Conservation (phyloP, 2,888 invertebrate genomes). For the Drosophila subsilvestris region DNA sequence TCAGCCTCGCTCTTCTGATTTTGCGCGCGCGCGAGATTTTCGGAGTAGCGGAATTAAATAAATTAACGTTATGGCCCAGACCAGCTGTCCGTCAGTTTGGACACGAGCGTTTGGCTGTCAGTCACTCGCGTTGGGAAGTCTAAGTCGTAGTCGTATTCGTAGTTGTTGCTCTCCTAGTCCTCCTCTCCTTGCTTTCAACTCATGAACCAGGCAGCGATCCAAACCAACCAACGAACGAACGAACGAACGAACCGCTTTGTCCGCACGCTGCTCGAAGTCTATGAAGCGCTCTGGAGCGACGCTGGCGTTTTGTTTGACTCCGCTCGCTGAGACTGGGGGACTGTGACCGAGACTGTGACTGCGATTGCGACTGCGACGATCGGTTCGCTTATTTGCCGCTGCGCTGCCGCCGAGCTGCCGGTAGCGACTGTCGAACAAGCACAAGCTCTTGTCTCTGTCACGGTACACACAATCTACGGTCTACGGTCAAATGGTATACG, state of each 20-base stretch:
- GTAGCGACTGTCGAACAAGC: conserved; percentile 39
- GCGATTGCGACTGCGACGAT: conserved; percentile 42
- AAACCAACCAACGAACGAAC: conserved; percentile 45
- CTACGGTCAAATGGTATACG: conserved; percentile 19
- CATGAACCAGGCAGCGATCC: conserved; percentile 31
- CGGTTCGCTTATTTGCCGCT: conserved; percentile 18
- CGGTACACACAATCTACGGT: conserved; percentile 19
- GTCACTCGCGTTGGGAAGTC: conserved; percentile 4
- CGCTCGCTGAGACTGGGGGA: conserved; percentile 42
- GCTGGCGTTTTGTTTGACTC: conserved; percentile 63
- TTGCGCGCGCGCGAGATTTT: conserved; percentile 1
- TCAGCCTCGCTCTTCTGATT: conserved; percentile 21
- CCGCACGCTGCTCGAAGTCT: conserved; percentile 64
- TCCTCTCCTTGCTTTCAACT: conserved; percentile 5
- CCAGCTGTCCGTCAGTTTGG: conserved; percentile 27
- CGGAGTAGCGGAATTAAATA: conserved; percentile 45
- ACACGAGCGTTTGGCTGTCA: conserved; percentile 18
- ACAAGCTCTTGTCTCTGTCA: conserved; percentile 23
- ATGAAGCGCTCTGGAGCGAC: conserved; percentile 57
- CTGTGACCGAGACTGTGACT: conserved; percentile 32
- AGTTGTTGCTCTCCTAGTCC: conserved; percentile 22
- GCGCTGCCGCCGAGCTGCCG: conserved; percentile 35
- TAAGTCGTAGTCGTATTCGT: background rate
- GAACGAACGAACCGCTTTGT: conserved; percentile 55
- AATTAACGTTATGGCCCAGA: conserved; percentile 55